Conservation (phyloP, 2,113 vertebrate genomes). For the Nothobranchius furzeri region DNA sequence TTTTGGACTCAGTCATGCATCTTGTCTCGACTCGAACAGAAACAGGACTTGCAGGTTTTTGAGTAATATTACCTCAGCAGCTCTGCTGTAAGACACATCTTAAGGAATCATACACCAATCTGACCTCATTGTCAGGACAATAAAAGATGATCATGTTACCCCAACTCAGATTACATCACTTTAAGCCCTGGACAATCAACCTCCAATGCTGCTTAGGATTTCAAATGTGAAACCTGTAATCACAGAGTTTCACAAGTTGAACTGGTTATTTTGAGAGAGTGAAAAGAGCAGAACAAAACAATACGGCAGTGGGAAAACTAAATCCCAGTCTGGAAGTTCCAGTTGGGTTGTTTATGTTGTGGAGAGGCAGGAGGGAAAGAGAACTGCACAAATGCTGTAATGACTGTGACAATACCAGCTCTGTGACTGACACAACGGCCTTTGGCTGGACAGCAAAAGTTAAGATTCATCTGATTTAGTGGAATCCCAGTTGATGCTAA, state of each 20-base stretch:
- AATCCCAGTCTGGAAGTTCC: constrained; percentile 62
- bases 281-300: constrained; percentile 53
- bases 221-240: constrained; percentile 66
- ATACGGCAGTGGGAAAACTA: constrained; percentile 30
- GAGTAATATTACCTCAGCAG: constrained; percentile 16
- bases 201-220: constrained; percentile 39
- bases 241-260: constrained; percentile 58
- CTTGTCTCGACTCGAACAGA: constrained; percentile 8
- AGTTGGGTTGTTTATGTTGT: constrained; percentile 63
- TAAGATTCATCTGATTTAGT: constrained; percentile 56
- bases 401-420: constrained; percentile 53
- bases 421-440: constrained; percentile 30
- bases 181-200: constrained; percentile 54
- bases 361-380: constrained; percentile 33
- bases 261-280: constrained; percentile 57
- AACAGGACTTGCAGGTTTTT: constrained; percentile 58
- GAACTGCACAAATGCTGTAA: constrained; percentile 53
- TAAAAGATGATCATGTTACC: constrained; percentile 58
- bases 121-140: constrained; percentile 48
- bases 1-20: neutral
- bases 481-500: constrained; percentile 39
- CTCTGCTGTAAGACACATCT: constrained; percentile 29
- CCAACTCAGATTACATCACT: constrained; percentile 62
- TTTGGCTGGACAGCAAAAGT: constrained; percentile 21
- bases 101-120: constrained; percentile 54